Base-by-base conservation (phyloP, 2,888 invertebrate species). In the Trichacis sp. region DNA sequence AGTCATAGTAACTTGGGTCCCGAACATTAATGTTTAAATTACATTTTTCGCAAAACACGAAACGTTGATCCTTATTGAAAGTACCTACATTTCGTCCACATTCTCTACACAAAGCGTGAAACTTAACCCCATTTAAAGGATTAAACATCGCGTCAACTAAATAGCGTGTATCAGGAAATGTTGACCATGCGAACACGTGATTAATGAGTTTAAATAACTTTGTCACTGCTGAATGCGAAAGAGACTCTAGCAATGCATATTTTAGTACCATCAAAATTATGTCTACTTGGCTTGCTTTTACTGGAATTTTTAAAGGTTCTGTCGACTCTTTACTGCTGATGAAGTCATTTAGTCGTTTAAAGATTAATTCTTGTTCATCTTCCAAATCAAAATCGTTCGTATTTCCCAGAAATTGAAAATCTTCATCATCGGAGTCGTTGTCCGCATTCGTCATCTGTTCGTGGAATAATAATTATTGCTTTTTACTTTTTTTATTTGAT, bases 191-290 rank as follows among this genome's bases (percentile, higher is more conserved):
- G 20, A 68, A 65, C 0, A 65, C 59, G 1, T 30, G 52, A 42
- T 64, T 64, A 8, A 68, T 40, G 11, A 64, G 18, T 52, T 38
- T 52, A 14, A 68, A 59, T 19, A 62, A 19, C 15, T 64, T 30
- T 2, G 52, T 54, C n/a, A 63, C 48, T 45, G 40, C 36, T n/a
- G 50, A 45, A 14, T 59, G 38, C 9, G 66, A 55, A n/a, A 49
- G 14, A 17, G 45, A 40, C 45, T 58, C 24, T 2, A 18, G 38
- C 11, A 51, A 18, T 1, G 24, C 36, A 49, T 48, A 55, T 38
- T 62, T 58, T 9, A 66, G 4, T 15, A 48, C 24, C 51, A 61
- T 62, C 11, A 62, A 14, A 20, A 62, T 38, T 38, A 58, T 49
- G n/a, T 57, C 52, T 4, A 20, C 18, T 29, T 38, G 46, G 17